These are phyloP conservation scores for Penaeus japonicus DNA, from an alignment of 1,140 invertebrate species.

Conservation along the genomic window DNA sequence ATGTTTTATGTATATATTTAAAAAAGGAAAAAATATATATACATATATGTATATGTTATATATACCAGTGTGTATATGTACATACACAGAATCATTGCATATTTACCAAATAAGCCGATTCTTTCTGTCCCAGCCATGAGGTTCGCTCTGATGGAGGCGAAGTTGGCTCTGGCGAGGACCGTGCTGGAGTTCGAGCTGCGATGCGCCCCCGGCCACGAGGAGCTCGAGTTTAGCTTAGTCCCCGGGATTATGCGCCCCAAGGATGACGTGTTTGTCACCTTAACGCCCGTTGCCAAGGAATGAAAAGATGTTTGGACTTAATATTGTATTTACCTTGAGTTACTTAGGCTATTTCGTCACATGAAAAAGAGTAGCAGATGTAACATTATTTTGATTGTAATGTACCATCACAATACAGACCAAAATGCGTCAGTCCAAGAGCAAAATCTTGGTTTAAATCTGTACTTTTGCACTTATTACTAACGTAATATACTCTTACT, in stretches of 20 bases:
- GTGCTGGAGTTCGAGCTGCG: slow-evolving; percentile 8
- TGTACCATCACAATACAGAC: no score
- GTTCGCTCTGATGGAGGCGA: slow-evolving; percentile 73
- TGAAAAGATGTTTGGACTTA: background rate
- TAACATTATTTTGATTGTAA: no score
- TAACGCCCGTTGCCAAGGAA: background rate
- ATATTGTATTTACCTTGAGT: background rate
- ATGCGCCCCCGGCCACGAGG: slow-evolving; percentile 7
- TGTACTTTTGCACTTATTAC: no score
- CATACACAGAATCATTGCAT: no score
- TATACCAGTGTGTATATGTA: no score
- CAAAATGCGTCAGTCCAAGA: no score
- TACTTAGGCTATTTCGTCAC: background rate
- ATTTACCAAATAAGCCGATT: background rate
- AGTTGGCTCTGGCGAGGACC: slow-evolving; percentile 68
- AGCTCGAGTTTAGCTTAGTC: background rate
- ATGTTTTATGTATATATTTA: no score
- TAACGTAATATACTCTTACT: no score
- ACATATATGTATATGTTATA: no score
- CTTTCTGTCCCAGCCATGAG: slow-evolving; percentile 67
- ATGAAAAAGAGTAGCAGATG: background rate
- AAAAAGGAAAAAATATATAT: no score
- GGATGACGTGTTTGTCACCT: background rate
- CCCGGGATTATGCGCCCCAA: background rate
- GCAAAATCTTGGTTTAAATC: no score